Evolutionary conservation across 2,888 invertebrate genomes (phyloP).

Genomic region (Dorcus hopei): DNA sequence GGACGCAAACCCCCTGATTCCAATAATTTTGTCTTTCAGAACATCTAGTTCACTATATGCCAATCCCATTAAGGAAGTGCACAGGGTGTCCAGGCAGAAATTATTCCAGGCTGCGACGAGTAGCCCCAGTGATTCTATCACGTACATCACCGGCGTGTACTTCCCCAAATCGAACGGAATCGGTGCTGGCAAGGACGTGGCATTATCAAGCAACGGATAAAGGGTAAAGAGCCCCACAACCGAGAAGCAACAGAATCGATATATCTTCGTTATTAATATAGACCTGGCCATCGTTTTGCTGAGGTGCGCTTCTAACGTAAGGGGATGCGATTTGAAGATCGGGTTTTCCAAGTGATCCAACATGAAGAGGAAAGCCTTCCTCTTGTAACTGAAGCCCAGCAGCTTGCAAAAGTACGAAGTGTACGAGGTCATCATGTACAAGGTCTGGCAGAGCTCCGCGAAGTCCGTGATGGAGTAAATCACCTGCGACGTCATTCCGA

Average conservation of each 20-base stretch:
- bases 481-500: conserved; percentile 12
- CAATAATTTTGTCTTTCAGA: conserved; percentile 25
- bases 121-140: conserved; percentile 21
- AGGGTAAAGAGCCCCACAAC: conserved; percentile 6
- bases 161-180: conserved; percentile 12
- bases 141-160: conserved; percentile 12
- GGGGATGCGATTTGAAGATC: conserved; percentile 15
- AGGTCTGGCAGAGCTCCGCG: conserved; percentile 9
- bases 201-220: conserved; percentile 10
- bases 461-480: conserved; percentile 8
- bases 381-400: conserved; percentile 12
- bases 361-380: conserved; percentile 16
- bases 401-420: conserved; percentile 15
- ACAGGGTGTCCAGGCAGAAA: conserved; percentile 32
- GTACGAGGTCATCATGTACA: conserved; percentile 14
- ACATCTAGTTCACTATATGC: conserved; percentile 32
- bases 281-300: conserved; percentile 2
- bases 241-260: conserved; percentile 7
- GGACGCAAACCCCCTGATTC: conserved; percentile 12
- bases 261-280: conserved; percentile 13
- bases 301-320: conserved; percentile 12
- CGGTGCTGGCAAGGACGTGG: conserved; percentile 8
- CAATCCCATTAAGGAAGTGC: conserved; percentile 29
- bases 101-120: conserved; percentile 27
- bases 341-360: conserved; percentile 14